A percentile compares a stretch with the other conserved stretches of the same genome.
Evolutionary conservation across 2,797 vertebrate genomes (phyloP).

Genomic region (Gymnothorax javanicus): DNA sequence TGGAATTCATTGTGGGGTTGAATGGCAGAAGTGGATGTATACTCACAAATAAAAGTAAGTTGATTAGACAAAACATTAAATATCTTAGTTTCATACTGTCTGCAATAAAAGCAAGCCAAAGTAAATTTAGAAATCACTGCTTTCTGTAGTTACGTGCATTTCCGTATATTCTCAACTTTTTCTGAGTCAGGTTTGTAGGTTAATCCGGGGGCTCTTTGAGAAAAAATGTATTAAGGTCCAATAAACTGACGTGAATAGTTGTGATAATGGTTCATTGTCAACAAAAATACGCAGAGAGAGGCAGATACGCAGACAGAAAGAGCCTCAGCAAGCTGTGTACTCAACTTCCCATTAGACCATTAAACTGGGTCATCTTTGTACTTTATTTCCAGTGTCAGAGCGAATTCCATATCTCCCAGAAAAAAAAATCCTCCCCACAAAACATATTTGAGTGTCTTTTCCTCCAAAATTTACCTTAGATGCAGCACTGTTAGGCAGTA

Average conservation of each 20-base stretch:
- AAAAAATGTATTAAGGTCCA: background rate
- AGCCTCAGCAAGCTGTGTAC: background rate
- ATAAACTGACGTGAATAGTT: background rate
- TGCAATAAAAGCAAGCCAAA: no score
- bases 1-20: no score
- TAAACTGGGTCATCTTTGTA: background rate
- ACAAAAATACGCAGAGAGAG: background rate
- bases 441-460: conserved; percentile 12
- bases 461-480: background rate
- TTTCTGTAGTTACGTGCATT: no score
- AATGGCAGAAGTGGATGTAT: no score
- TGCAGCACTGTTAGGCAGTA: background rate
- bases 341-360: background rate
- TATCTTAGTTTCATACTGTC: no score
- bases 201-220: background rate
- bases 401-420: background rate
- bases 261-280: background rate
- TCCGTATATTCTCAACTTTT: no score
- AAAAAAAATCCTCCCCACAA: background rate
- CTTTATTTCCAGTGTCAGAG: background rate
- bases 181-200: background rate
- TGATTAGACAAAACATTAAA: no score
- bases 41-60: no score
- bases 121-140: no score
- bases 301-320: background rate